Evolutionary conservation across 2,797 vertebrate species (phyloP).

Genomic region (Kryptopterus vitreolus): DNA sequence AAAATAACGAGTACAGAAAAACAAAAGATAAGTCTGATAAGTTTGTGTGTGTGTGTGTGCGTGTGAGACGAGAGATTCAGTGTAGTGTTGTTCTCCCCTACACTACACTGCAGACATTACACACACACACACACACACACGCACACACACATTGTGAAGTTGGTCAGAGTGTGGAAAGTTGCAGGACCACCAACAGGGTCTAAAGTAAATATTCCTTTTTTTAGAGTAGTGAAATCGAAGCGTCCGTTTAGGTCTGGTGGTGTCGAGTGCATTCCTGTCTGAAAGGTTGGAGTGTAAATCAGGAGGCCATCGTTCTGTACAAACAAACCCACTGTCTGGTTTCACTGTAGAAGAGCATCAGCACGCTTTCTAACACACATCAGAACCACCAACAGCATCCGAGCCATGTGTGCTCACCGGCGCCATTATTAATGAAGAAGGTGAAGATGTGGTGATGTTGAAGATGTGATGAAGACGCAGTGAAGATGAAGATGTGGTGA

Average conservation of each 20-base stretch:
- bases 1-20: too few relatives aligned
- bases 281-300: conserved; percentile 74
- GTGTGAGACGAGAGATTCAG: too few relatives aligned
- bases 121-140: conserved; percentile 24
- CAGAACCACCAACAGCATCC: background rate
- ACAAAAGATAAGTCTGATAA: too few relatives aligned
- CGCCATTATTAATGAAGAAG: too few relatives aligned
- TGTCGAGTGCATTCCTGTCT: conserved; percentile 80
- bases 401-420: background rate
- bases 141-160: conserved; percentile 32
- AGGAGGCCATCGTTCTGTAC: conserved; percentile 19
- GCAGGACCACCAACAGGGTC: conserved; percentile 69
- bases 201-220: conserved; percentile 80
- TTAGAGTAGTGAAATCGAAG: conserved; percentile 70
- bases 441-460: background rate
- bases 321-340: background rate
- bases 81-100: background rate
- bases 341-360: background rate
- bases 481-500: too few relatives aligned
- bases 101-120: conserved; percentile 21
- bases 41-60: too few relatives aligned
- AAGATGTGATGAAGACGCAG: too few relatives aligned
- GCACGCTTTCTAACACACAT: background rate
- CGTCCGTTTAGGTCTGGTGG: conserved; percentile 65
- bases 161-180: conserved; percentile 57